Percentiles rank a stretch among this genome's conserved stretches.
Evolutionary conservation across 2,797 vertebrate species (phyloP).

Genomic region (Cuculus canorus): DNA sequence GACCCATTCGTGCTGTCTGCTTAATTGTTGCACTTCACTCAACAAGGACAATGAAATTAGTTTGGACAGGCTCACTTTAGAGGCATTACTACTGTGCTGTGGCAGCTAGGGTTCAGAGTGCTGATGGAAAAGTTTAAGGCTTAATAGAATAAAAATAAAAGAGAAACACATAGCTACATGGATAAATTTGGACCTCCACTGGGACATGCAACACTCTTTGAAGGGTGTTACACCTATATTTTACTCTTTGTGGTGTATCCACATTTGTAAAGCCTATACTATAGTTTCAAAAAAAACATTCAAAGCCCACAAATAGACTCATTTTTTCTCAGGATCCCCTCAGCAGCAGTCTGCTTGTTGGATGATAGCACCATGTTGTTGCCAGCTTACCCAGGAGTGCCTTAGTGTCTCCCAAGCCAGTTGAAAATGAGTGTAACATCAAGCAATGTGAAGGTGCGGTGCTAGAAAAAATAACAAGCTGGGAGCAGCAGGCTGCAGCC

Average conservation of each 20-base stretch:
- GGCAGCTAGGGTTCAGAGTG: background rate
- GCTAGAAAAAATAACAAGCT: background rate
- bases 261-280: background rate
- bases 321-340: background rate
- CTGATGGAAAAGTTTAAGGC: background rate
- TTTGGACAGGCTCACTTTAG: constrained; percentile 31
- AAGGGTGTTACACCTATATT: background rate
- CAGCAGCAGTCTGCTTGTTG: background rate
- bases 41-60: constrained; percentile 38
- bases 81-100: background rate
- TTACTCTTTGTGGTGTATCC: background rate
- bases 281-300: background rate
- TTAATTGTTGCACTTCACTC: constrained; percentile 51
- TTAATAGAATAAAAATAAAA: constrained; percentile 12
- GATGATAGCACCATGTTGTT: background rate
- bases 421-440: background rate
- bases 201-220: background rate
- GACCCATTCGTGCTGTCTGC: background rate
- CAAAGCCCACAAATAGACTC: background rate
- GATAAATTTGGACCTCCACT: background rate
- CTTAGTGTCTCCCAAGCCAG: background rate
- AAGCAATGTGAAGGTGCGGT: background rate
- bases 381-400: background rate
- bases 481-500: background rate
- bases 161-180: background rate